Base-by-base conservation (phyloP, 2,797 vertebrate genomes). In the Lagocephalus sceleratus region DNA sequence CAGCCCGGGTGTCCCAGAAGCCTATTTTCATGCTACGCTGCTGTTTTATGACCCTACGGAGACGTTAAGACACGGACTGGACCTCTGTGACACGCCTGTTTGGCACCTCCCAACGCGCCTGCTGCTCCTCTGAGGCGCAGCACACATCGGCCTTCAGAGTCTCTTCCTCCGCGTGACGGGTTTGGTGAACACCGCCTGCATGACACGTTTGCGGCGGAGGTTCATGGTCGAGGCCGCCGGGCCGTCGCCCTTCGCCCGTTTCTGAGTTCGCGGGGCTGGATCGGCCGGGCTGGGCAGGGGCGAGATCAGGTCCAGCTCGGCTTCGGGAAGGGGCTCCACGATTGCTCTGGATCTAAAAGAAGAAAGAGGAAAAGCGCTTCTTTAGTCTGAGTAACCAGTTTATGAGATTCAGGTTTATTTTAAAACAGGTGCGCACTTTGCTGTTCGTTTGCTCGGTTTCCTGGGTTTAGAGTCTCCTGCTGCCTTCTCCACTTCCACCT, bases 91-190 rank as follows among this genome's bases (percentile, higher is more conserved):
- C 57, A 61, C 57, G 10, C 68, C 25, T 49, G 48, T 70, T 64
- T 43, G 52, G 60, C 32, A 56, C 55, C 16, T 39, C 9, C 38
- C 2, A n/a, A 6, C 38, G 3, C 17, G 2, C 11, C 17, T 10
- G 8, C 41, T 6, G 2, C 41, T 17, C 41, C 40, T 5, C 39
- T 76, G 68, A 80, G 65, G 75, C 45, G n/a, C 53, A 5, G 50
- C 55, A 57, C 49, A 45, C 63, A 70, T 26, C 56, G 49, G 25
- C 43, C 60, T 51, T 90, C 80, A 99, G 49, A 96, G 87, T 82
- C 94, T 95, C 90, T 93, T 98, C 81, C 95, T 91, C 71, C 93
- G 90, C 3, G 93, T 92, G 68, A 96, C 88, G 2, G 94, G 95
- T 75, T 95, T 97, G 61, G 92, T 91, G 69, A 94, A 95, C 78